A percentile compares a stretch with the other conserved stretches of the same genome.
Evolutionary conservation across 1,140 invertebrate genomes (phyloP).

Genomic region (Drosophila orosa): DNA sequence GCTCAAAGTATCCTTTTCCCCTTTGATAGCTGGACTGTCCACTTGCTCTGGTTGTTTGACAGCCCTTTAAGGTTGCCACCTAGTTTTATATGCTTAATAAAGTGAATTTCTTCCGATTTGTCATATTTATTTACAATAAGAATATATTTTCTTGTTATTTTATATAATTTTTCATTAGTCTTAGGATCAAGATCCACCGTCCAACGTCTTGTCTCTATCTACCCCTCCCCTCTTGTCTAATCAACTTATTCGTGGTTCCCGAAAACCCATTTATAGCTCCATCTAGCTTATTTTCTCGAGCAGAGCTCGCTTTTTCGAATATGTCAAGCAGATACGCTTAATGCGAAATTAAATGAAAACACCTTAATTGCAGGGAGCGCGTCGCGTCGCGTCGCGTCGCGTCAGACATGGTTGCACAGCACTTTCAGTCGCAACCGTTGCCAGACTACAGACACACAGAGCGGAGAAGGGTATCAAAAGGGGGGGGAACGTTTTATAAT

Average conservation of each 20-base stretch:
- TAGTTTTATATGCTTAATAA: neutral
- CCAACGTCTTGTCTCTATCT: no score
- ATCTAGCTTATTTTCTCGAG: conserved; percentile 34
- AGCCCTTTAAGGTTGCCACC: neutral
- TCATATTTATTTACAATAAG: no score
- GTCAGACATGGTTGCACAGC: conserved; percentile 38
- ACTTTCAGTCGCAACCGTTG: conserved; percentile 11
- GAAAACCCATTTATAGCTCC: conserved; percentile 6
- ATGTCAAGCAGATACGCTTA: conserved; percentile 51
- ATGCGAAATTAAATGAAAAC: conserved; percentile 56
- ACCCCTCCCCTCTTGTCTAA: no score
- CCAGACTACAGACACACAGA: conserved; percentile 12
- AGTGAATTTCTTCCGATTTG: no score
- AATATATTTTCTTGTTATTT: no score
- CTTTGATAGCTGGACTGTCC: no score
- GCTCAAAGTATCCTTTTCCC: no score
- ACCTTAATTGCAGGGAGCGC: conserved; percentile 39
- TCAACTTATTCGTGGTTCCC: conserved; percentile 9
- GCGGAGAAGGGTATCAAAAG: no score
- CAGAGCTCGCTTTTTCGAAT: conserved; percentile 35
- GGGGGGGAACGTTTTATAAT: conserved; percentile 27
- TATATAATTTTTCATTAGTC: no score
- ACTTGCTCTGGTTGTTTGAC: no score
- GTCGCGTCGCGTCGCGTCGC: conserved; percentile 18
- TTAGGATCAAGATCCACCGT: no score